Evolutionary conservation across 2,113 vertebrate species (phyloP), one percentile per base, ranked within the genome.

Genomic region (Corythaixoides concolor): DNA sequence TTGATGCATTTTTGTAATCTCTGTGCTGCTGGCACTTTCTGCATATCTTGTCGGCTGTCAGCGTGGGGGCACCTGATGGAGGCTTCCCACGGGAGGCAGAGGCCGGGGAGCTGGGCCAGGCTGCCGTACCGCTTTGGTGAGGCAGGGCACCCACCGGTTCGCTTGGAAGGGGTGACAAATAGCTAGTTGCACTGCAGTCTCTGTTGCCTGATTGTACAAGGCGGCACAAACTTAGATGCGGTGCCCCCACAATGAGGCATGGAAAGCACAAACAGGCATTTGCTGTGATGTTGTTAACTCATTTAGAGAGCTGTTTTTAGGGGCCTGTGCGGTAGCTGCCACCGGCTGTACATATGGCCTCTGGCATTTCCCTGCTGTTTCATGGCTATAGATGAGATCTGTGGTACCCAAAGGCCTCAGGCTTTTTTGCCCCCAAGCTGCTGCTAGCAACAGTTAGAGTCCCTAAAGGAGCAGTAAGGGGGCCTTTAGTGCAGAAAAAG

Each of bases 1-100:
- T 80, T 93, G 50, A 78, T 43, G 8, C 39, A 17, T 77, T 50
- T 80, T 72, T 93, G 60, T 81, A 85, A 95, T 94, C 86, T 89
- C 69, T 83, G 3, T 53, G 32, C 84, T 89, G 69, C 82, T 43
- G 45, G 78, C 1, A 3, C 30, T 82, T 93, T 91, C 80, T 87
- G 66, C 33, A 4, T 66, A 28, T 83, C 55, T 56, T 58, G 27
- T 75, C 7, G 8, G 14, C 60, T 83, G 59, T 63, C 12, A 2
- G 23, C 16, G 8, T 45, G 20, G 43, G 37, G 27, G 39, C 32
- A 73, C 20, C 11, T 56, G 62, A 52, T 7, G 39, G 59, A 76
- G 45, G 62, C 16, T 67, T 8, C 32, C 33, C 7, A 6, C 2
- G 2, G 33, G 37, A 53, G 32, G 8, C 8, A 5, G 37, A 49